These are phyloP conservation scores for Promerops cafer DNA, from an alignment of 2,113 vertebrate genomes.

Conservation along the genomic window DNA sequence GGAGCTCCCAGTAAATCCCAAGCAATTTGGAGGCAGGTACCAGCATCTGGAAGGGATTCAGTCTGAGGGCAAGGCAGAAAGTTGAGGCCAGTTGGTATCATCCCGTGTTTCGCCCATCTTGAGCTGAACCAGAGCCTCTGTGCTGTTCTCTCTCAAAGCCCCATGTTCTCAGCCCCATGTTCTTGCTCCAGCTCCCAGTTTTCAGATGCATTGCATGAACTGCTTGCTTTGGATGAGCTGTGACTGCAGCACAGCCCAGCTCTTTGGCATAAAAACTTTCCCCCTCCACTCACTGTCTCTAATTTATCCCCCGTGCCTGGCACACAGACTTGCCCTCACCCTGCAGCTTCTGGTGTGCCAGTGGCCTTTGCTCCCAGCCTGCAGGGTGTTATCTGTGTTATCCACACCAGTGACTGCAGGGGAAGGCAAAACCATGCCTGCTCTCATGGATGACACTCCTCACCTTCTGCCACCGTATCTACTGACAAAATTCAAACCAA, in stretches of 20 bases:
- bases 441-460: not conserved
- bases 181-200: not conserved
- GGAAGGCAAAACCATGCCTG: not conserved
- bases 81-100: not conserved
- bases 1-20: not conserved
- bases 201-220: accelerated
- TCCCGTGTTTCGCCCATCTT: accelerated
- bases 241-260: not conserved
- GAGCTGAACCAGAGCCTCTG: not conserved
- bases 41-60: not conserved
- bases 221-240: not conserved
- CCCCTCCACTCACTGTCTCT: not conserved
- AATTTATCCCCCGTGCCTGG: not conserved
- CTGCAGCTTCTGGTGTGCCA: not conserved
- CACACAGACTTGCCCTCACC: not conserved
- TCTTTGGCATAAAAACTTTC: not conserved
- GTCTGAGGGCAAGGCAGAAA: not conserved
- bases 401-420: not conserved
- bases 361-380: not conserved
- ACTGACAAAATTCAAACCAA: not conserved
- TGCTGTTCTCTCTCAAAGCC: not conserved
- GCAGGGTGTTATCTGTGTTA: not conserved
- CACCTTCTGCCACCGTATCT: not conserved
- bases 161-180: not conserved
- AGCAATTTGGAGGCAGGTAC: not conserved